Evolutionary conservation across 2,797 vertebrate species (phyloP).

Genomic region (Enteromius afrohamiltoni): DNA sequence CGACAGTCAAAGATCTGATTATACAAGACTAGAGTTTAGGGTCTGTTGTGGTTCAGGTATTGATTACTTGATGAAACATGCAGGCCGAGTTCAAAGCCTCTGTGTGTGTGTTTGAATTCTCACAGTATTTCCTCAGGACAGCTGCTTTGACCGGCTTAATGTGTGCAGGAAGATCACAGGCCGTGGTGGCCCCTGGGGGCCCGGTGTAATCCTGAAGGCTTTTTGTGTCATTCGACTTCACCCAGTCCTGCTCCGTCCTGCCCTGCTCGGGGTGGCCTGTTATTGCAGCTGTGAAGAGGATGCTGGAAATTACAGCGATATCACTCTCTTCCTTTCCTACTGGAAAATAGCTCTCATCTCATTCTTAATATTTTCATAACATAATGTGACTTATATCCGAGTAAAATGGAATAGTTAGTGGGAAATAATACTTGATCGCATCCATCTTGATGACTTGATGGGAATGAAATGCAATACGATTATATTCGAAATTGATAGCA

Average conservation of each 20-base stretch:
- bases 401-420: neutral
- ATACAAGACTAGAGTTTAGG: neutral
- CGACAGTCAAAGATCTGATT: neutral
- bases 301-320: conserved; percentile 18
- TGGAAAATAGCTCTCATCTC: neutral
- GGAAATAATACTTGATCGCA: neutral
- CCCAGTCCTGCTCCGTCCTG: neutral
- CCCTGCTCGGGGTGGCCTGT: conserved; percentile 55
- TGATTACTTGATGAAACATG: conserved; percentile 31
- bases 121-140: conserved; percentile 51
- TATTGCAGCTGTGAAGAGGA: conserved; percentile 71
- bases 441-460: neutral
- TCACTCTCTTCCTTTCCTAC: neutral
- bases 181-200: conserved; percentile 33
- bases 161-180: conserved; percentile 43
- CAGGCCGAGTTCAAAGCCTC: conserved; percentile 29
- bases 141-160: conserved; percentile 50
- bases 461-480: neutral
- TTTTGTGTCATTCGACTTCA: conserved; percentile 34
- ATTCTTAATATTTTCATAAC: neutral
- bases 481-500: neutral
- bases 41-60: conserved; percentile 17
- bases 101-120: conserved; percentile 34
- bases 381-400: neutral
- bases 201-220: conserved; percentile 41